A percentile compares a stretch with the other conserved stretches of the same genome.
phyloP scores from a whole-genome alignment of 2,113 vertebrate species.

The Crotalus tigris region DNA sequence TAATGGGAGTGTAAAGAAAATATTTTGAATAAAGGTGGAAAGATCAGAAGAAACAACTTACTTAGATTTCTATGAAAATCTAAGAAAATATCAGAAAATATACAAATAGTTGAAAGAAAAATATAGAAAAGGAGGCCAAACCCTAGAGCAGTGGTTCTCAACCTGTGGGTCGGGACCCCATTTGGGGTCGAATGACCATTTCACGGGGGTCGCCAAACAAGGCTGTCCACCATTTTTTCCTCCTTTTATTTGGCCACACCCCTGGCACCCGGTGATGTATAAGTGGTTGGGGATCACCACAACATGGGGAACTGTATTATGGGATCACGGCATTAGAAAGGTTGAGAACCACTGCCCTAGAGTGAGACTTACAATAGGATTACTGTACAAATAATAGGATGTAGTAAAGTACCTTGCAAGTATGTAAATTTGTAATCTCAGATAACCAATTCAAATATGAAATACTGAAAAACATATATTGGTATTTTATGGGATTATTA shows the following conservation, averaged over 20 bases:
- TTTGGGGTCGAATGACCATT: no score
- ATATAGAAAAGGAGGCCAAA: background rate
- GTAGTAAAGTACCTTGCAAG: background rate
- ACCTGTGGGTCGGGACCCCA: no score
- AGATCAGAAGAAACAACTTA: background rate
- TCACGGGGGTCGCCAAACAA: no score
- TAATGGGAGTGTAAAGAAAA: background rate
- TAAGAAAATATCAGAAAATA: background rate
- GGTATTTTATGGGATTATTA: fast-evolving
- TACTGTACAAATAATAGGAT: background rate
- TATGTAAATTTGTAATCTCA: background rate
- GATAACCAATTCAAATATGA: background rate
- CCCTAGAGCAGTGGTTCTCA: background rate
- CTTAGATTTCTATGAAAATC: background rate
- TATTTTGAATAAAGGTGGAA: background rate
- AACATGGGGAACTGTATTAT: no score
- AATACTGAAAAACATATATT: background rate
- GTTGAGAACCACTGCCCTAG: no score
- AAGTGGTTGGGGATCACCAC: no score
- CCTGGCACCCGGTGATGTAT: no score
- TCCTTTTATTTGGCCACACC: no score
- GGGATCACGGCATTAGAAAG: no score
- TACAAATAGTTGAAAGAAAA: background rate
- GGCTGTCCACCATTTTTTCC: no score
- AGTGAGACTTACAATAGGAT: background rate